Percentiles rank a stretch among this genome's conserved stretches.
Conservation (phyloP, 2,888 invertebrate genomes). For the Archips crataeganus region DNA sequence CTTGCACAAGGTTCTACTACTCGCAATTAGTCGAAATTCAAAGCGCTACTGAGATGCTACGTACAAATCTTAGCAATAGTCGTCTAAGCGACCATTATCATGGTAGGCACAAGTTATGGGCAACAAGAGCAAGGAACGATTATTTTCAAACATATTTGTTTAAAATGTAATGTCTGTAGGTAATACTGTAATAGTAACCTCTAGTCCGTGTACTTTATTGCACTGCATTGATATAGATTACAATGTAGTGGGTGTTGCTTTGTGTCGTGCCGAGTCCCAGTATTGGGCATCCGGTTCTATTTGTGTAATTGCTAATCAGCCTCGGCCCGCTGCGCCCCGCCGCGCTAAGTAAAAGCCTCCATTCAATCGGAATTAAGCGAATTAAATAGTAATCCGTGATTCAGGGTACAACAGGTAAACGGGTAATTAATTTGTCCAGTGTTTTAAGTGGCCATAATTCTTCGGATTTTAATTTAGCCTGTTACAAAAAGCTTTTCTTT, state of each 20-base stretch:
- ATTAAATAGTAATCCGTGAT: neutral
- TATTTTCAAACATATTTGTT: too few species aligned
- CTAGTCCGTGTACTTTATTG: neutral
- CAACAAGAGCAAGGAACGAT: too few species aligned
- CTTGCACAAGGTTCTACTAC: too few species aligned
- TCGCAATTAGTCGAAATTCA: too few species aligned
- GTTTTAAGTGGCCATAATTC: too few species aligned
- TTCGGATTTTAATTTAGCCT: neutral
- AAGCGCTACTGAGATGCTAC: too few species aligned
- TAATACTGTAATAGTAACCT: too few species aligned
- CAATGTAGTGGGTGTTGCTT: neutral
- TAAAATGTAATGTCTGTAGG: too few species aligned
- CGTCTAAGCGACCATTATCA: too few species aligned
- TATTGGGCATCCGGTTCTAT: constrained; percentile 10
- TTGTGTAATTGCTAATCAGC: constrained; percentile 13
- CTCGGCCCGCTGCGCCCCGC: neutral
- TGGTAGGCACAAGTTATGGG: too few species aligned
- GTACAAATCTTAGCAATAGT: too few species aligned
- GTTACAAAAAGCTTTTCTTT: too few species aligned
- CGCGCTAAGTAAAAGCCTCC: neutral
- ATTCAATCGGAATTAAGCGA: neutral
- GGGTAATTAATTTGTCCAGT: neutral
- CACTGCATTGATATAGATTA: neutral
- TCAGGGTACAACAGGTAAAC: neutral
- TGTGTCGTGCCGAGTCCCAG: neutral